A percentile compares a stretch with the other conserved stretches of the same genome.
Evolutionary conservation across 1,140 invertebrate species (phyloP).

Genomic region (Drosophila tani): DNA sequence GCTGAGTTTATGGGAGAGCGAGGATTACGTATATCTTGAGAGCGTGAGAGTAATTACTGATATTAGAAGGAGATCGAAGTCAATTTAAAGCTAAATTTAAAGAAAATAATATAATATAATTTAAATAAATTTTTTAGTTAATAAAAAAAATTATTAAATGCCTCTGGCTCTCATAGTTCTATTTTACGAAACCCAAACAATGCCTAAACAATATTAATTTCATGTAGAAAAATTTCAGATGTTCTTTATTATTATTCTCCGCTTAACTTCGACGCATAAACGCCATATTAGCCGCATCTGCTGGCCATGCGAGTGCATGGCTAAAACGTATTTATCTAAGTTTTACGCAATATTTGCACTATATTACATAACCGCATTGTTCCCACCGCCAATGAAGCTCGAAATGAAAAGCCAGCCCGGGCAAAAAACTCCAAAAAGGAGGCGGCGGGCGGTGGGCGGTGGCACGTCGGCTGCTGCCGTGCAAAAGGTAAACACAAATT

Average conservation of each 20-base stretch:
- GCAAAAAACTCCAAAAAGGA: constrained; percentile 4
- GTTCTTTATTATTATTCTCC: neutral
- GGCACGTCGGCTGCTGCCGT: constrained; percentile 10
- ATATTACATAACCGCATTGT: constrained; percentile 81
- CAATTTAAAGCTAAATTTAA: no score
- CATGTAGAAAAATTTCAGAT: no score
- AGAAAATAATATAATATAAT: no score
- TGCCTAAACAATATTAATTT: neutral
- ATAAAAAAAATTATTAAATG: no score
- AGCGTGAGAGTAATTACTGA: no score
- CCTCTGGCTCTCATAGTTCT: no score
- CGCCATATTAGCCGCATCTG: constrained; percentile 14
- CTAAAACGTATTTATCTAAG: constrained; percentile 77
- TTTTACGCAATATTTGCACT: constrained; percentile 81
- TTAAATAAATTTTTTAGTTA: no score
- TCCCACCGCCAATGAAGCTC: constrained; percentile 68
- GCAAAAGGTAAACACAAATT: constrained; percentile 60
- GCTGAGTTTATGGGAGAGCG: constrained; percentile 2
- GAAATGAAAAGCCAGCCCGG: constrained; percentile 59
- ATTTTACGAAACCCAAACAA: no score
- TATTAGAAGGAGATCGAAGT: no score
- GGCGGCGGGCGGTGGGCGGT: neutral
- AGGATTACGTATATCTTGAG: neutral
- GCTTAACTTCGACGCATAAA: constrained; percentile 9
- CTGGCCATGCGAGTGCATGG: constrained; percentile 37